phyloP scores from a whole-genome alignment of 2,797 vertebrate species.

The Poecilia gillii region DNA sequence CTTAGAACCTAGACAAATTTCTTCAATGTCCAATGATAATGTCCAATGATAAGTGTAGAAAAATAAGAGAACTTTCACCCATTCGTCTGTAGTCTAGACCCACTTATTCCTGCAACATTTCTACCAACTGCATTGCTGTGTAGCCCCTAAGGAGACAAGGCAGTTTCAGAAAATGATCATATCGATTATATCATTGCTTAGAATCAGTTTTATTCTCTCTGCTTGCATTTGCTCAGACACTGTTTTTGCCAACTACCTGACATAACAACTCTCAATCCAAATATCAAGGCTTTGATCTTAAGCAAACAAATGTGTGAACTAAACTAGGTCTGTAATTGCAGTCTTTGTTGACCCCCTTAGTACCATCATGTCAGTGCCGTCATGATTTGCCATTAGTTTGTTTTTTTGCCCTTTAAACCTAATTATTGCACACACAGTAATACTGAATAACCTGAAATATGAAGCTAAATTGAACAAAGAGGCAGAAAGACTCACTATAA shows the following conservation, averaged over 20 bases:
- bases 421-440: not conserved
- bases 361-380: not conserved
- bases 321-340: not conserved
- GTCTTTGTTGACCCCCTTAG: not conserved
- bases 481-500: not conserved
- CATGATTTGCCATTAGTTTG: not conserved
- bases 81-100: not conserved
- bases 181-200: not conserved
- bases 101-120: not conserved
- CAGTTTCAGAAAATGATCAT: not conserved
- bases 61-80: not conserved
- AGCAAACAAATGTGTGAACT: not conserved
- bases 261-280: not conserved
- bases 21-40: not conserved
- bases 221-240: too few species aligned
- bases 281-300: too few species aligned
- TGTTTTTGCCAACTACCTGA: not conserved
- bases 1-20: not conserved
- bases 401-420: not conserved
- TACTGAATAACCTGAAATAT: not conserved
- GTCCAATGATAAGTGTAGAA: not conserved
- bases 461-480: not conserved
- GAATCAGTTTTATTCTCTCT: too few species aligned
- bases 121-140: not conserved
- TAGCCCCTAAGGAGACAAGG: not conserved